A percentile compares a stretch with the other conserved stretches of the same genome.
phyloP scores from a whole-genome alignment of 1,140 invertebrate species.

The Phymastichus coffea region DNA sequence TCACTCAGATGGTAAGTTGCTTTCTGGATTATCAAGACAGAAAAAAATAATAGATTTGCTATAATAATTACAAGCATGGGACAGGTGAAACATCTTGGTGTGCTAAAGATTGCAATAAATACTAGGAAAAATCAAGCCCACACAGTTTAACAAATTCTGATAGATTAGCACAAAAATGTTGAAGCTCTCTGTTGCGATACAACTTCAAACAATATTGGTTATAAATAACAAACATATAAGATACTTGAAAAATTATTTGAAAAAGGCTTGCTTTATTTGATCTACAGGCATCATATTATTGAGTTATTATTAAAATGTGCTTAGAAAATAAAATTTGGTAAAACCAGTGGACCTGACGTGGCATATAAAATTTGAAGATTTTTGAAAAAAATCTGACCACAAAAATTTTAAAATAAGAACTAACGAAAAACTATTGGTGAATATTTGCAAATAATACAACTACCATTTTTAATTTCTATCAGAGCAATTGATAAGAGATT shows the following conservation, averaged over 20 bases:
- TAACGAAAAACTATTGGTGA: slow-evolving; percentile 17
- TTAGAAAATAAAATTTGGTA: slow-evolving; percentile 28
- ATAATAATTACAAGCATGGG: slow-evolving; percentile 18
- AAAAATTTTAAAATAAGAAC: slow-evolving; percentile 28
- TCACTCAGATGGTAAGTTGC: slow-evolving; percentile 33
- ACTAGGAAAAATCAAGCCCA: slow-evolving; percentile 26
- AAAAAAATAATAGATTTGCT: slow-evolving; percentile 25
- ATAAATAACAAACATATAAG: slow-evolving; percentile 7
- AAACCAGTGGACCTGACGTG: slow-evolving; percentile 31
- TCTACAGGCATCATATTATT: slow-evolving; percentile 40
- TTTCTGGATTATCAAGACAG: slow-evolving; percentile 11
- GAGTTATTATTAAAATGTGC: slow-evolving; percentile 37
- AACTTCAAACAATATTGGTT: slow-evolving; percentile 35
- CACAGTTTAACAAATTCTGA: slow-evolving; percentile 21
- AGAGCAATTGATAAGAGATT: slow-evolving; percentile 19
- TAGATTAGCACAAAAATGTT: slow-evolving; percentile 19
- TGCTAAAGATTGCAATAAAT: slow-evolving; percentile 18
- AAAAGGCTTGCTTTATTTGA: slow-evolving; percentile 23
- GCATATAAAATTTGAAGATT: slow-evolving; percentile 32
- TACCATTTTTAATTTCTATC: slow-evolving; percentile 18
- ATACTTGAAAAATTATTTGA: slow-evolving; percentile 24
- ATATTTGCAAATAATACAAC: slow-evolving; percentile 3
- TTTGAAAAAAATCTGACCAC: slow-evolving; percentile 38
- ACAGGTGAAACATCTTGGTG: slow-evolving; percentile 23
- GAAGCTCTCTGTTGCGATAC: slow-evolving; percentile 31